Evolutionary conservation across 2,888 invertebrate genomes (phyloP).

Genomic region (Cephus rjabovi): DNA sequence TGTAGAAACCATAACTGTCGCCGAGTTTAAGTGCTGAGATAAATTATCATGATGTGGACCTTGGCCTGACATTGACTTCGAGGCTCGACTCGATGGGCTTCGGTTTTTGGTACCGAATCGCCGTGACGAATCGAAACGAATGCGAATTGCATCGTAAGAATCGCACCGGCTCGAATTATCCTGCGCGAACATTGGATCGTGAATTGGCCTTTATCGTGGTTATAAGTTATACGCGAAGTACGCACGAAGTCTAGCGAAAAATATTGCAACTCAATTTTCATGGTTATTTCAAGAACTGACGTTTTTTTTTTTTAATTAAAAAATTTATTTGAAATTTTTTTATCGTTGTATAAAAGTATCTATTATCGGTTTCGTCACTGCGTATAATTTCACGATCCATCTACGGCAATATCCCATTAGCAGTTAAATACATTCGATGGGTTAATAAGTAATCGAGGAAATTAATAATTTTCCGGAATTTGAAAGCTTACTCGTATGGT

Average conservation of each 20-base stretch:
- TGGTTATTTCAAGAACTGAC: neutral
- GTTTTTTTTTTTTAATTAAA: neutral
- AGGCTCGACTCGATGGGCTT: conserved; percentile 7
- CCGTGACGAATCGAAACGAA: neutral
- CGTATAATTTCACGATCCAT: neutral
- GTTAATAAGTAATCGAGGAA: neutral
- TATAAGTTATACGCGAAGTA: neutral
- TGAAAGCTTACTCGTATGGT: neutral
- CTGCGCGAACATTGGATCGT: neutral
- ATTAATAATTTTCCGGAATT: conserved; percentile 3
- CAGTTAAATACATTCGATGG: conserved; percentile 7
- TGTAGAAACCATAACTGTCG: conserved; percentile 23
- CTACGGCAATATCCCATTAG: conserved; percentile 10
- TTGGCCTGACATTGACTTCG: conserved; percentile 24
- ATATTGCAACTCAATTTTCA: neutral
- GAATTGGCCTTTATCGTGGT: neutral
- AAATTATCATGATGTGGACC: conserved; percentile 29
- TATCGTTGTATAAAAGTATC: neutral
- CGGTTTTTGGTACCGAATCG: neutral
- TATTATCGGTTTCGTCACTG: neutral
- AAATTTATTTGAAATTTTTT: no score
- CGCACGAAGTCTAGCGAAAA: neutral
- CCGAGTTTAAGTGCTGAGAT: conserved; percentile 26
- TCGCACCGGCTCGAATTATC: neutral
- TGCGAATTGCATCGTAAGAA: neutral